These are phyloP conservation scores for Nothura maculosa DNA, from an alignment of 2,797 vertebrate species.

Conservation along the genomic window DNA sequence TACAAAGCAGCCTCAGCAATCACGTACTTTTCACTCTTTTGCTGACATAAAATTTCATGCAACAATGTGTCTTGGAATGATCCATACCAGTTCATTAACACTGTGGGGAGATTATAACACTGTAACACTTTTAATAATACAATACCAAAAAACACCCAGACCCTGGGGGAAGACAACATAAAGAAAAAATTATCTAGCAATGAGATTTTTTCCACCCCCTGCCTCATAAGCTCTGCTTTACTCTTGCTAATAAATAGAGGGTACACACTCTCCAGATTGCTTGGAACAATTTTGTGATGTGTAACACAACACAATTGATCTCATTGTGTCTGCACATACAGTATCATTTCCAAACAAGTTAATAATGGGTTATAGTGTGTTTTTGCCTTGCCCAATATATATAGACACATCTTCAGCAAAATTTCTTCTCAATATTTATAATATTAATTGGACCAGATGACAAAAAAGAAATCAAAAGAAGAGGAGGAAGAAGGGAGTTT, in stretches of 20 bases:
- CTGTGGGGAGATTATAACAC: slow-evolving; percentile 44
- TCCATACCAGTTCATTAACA: slow-evolving; percentile 57
- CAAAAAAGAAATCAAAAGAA: background rate
- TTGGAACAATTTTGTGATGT: slow-evolving; percentile 54
- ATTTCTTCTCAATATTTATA: slow-evolving; percentile 56
- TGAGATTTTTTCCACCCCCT: background rate
- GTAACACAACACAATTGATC: background rate
- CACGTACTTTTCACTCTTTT: background rate
- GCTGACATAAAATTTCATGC: slow-evolving; percentile 54
- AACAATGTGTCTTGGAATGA: slow-evolving; percentile 9
- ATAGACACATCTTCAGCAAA: slow-evolving; percentile 48
- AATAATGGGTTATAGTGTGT: slow-evolving; percentile 34
- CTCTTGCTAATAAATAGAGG: slow-evolving; percentile 57
- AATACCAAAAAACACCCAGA: background rate
- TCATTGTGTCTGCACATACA: slow-evolving; percentile 61
- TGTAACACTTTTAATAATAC: slow-evolving; percentile 69
- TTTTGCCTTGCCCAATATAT: slow-evolving; percentile 50
- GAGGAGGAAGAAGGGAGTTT: background rate
- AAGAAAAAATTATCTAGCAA: background rate
- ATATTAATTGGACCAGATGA: slow-evolving; percentile 47
- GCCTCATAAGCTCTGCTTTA: slow-evolving; percentile 32
- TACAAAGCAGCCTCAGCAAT: background rate
- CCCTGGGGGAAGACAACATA: background rate
- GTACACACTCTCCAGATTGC: slow-evolving; percentile 54
- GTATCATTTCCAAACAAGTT: slow-evolving; percentile 57